Evolutionary conservation across 2,113 vertebrate species (phyloP), one percentile per base, ranked within the genome.

Genomic region (Nerophis ophidion): DNA sequence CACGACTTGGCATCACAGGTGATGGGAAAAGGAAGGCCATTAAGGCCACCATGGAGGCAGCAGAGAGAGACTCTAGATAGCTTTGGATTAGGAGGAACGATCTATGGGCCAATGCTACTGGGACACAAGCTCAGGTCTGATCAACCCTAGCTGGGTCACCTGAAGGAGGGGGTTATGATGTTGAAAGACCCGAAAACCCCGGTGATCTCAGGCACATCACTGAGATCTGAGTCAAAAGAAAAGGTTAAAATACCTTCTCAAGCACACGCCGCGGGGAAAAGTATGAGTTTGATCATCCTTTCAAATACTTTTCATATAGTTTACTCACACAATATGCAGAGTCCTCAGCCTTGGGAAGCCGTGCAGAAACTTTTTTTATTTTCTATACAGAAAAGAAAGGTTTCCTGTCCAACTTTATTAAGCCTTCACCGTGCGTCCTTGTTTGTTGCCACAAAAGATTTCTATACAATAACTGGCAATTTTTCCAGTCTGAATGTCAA

Each of bases 361-460:
- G 87, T 78, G 78, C 81, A 82, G 86, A 88, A 85, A 85, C 73
- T 72, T 81, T 65, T 53, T 53, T 52, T 36, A 35, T 8, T 5
- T 50, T 48, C 7, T 5, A 69, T 74, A 26, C 26, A 26, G 26
- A 26, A 4, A 26, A 26, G 26, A 26, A 26, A 26, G 26, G 26
- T 26, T 26, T 26, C 26, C 80, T 71, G 70, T 77, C 68, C 48
- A 49, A 56, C 53, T 75, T 54, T 52, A 48, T 74, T 69, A 60
- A n/a, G 42, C 66, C 71, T 70, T 74, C 71, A 74, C 65, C 80
- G 68, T 68, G 58, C 50, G 40, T 83, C 74, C 74, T 42, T 60
- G 66, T 26, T 26, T 71, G 58, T 56, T 46, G 68, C 68, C 56
- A 68, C 73, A 71, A 74, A 71, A 2, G 65, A 70, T 57, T 72